Conservation (phyloP, 64 coral and sea anemone species). For the Dendronephthya gigantea region DNA sequence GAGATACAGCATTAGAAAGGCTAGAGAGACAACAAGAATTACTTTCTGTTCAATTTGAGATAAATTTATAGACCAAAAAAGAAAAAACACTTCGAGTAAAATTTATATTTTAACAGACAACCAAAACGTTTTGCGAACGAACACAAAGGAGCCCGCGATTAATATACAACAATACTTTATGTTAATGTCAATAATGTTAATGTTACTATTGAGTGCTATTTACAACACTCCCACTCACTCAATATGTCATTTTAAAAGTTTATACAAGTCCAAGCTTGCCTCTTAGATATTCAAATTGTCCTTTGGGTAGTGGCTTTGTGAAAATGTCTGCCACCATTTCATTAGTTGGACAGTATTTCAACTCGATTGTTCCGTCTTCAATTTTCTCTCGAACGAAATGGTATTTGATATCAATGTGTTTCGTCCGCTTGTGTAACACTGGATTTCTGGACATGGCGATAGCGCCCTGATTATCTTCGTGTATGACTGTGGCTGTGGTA, state of each 20-base stretch:
- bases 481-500: background rate
- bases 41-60: too few species aligned
- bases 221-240: background rate
- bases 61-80: too few species aligned
- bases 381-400: background rate
- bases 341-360: background rate
- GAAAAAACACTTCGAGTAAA: too few species aligned
- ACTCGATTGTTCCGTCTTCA: background rate
- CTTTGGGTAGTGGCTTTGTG: background rate
- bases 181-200: too few species aligned
- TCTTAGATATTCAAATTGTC: background rate
- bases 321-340: conserved; percentile 2
- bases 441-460: conserved; percentile 4
- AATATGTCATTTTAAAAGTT: background rate
- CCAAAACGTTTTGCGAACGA: too few species aligned
- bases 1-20: too few species aligned
- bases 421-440: background rate
- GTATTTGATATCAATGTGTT: background rate
- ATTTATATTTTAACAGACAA: too few species aligned
- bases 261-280: background rate
- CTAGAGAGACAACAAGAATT: too few species aligned
- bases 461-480: background rate
- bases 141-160: too few species aligned
- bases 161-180: too few species aligned
- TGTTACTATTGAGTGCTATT: background rate